Percentiles rank a stretch among this genome's conserved stretches.
phyloP scores from a whole-genome alignment of 2,113 vertebrate species.

The Apistogramma diplotaenia region DNA sequence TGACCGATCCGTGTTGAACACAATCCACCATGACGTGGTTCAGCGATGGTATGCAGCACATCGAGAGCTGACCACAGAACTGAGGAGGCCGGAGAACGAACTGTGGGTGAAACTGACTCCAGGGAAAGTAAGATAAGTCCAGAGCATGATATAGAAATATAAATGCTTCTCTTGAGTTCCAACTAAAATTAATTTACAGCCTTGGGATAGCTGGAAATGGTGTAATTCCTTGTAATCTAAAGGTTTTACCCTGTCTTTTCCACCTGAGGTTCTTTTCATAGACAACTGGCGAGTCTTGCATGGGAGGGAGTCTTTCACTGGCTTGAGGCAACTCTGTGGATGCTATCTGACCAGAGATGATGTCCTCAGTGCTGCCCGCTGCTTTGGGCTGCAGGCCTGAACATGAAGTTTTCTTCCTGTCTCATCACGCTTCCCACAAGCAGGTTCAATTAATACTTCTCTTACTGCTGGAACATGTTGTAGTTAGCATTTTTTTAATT shows the following conservation, averaged over 20 bases:
- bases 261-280: slow-evolving; percentile 84
- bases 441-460: neutral
- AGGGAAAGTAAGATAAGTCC: slow-evolving; percentile 79
- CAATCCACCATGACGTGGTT: slow-evolving; percentile 81
- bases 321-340: slow-evolving; percentile 88
- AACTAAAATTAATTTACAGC: neutral
- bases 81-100: slow-evolving; percentile 87
- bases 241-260: neutral
- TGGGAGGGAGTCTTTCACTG: slow-evolving; percentile 89
- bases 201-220: no score
- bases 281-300: slow-evolving; percentile 94
- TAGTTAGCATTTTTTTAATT: neutral
- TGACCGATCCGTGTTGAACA: slow-evolving; percentile 87
- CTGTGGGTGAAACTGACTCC: slow-evolving; percentile 94
- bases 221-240: neutral
- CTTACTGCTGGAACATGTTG: neutral
- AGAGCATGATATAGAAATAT: neutral
- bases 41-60: slow-evolving; percentile 88
- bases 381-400: slow-evolving; percentile 81
- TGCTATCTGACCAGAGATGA: slow-evolving; percentile 93
- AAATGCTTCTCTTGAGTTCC: neutral
- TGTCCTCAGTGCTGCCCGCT: slow-evolving; percentile 83
- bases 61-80: slow-evolving; percentile 82
- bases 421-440: neutral
- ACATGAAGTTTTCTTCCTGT: neutral